Conservation (phyloP, 2,113 vertebrate species). For the Sylvia atricapilla region DNA sequence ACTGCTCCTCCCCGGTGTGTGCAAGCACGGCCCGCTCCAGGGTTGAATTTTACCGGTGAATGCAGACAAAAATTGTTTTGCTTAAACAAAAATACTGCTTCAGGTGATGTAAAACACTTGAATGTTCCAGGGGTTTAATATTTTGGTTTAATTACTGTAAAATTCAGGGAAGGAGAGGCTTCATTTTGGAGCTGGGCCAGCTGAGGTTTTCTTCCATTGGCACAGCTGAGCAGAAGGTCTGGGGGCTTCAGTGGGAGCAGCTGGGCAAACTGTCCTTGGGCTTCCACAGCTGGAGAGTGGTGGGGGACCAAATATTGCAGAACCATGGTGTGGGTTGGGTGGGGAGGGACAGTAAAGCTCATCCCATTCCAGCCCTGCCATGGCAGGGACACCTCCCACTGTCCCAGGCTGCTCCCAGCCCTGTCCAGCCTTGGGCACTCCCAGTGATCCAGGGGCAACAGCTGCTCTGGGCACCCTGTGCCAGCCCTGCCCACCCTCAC, state of each 20-base stretch:
- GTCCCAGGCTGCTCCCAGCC: not conserved
- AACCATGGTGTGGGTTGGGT: not conserved
- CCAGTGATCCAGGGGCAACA: not conserved
- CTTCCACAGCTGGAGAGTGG: not conserved
- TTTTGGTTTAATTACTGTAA: not conserved
- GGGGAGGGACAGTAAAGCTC: not conserved
- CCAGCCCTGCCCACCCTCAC: not conserved
- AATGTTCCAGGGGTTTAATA: not conserved
- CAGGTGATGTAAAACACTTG: not conserved
- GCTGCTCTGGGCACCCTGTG: not conserved
- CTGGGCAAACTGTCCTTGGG: not conserved
- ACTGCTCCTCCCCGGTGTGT: not conserved
- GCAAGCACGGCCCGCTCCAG: rapidly evolving
- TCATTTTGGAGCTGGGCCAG: not conserved
- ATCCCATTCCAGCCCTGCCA: not conserved
- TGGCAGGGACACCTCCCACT: not conserved
- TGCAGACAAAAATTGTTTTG: not conserved
- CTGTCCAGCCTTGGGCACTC: not conserved
- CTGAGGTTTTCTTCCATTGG: not conserved
- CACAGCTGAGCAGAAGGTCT: not conserved
- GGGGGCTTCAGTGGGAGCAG: not conserved
- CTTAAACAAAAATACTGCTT: not conserved
- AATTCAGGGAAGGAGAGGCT: not conserved
- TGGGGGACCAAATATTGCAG: not conserved
- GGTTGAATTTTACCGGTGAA: not conserved